Conservation (phyloP, 2,113 vertebrate species). For the Stercorarius parasiticus region DNA sequence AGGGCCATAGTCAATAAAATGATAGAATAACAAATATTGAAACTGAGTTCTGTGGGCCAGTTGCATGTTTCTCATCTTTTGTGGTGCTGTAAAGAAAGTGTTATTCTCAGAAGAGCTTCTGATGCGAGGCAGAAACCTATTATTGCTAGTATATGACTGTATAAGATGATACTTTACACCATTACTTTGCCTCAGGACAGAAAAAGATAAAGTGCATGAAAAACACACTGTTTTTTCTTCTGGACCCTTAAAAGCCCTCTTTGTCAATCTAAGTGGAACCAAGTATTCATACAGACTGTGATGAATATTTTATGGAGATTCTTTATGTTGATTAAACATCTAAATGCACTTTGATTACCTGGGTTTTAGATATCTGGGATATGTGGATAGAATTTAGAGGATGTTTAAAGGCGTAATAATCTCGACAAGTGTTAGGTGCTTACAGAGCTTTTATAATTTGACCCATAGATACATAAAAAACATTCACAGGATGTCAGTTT, state of each 20-base stretch:
- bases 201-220: neutral
- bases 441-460: neutral
- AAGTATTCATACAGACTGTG: neutral
- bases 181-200: neutral
- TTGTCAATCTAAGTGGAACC: neutral
- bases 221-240: neutral
- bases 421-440: neutral
- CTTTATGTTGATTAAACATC: neutral
- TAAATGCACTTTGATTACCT: neutral
- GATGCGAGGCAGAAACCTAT: neutral
- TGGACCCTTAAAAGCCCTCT: neutral
- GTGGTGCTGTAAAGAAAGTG: neutral
- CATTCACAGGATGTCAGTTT: neutral
- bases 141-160: constrained; percentile 20
- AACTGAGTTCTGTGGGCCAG: neutral
- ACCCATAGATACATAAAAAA: neutral
- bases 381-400: neutral
- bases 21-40: neutral
- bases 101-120: constrained; percentile 10
- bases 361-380: neutral
- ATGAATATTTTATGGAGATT: neutral
- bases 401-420: neutral
- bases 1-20: neutral
- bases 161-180: neutral
- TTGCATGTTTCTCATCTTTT: neutral